Evolutionary conservation across 2,888 invertebrate species (phyloP).

Genomic region (Tridacna crocea): DNA sequence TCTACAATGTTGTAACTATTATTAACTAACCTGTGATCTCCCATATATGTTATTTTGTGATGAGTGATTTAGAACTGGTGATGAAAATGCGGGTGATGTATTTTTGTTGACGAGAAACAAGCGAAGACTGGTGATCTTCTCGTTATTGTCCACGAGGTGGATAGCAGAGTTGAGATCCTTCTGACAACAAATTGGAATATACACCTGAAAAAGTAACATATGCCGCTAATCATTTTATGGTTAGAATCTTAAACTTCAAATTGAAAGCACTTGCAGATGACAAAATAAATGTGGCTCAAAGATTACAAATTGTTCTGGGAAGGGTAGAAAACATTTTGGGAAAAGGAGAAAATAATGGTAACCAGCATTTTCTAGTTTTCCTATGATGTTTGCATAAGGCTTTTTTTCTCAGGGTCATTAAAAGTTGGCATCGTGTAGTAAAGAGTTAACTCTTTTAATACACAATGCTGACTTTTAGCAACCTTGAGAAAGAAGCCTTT

Average conservation of each 20-base stretch:
- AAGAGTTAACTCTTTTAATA: too few relatives aligned
- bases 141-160: conserved; percentile 80
- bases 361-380: too few relatives aligned
- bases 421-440: too few relatives aligned
- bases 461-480: too few relatives aligned
- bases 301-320: too few relatives aligned
- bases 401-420: too few relatives aligned
- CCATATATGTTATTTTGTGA: conserved; percentile 19
- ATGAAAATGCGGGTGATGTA: conserved; percentile 3
- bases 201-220: conserved; percentile 71
- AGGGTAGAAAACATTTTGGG: too few relatives aligned
- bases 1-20: too few relatives aligned
- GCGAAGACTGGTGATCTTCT: conserved; percentile 77
- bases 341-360: too few relatives aligned
- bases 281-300: too few relatives aligned
- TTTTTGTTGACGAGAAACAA: conserved; percentile 73
- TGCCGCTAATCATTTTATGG: not conserved
- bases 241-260: not conserved
- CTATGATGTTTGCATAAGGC: too few relatives aligned
- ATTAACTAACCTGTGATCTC: conserved; percentile 15
- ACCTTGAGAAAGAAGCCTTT: not conserved
- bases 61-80: conserved; percentile 20
- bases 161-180: conserved; percentile 82
- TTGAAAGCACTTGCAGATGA: too few relatives aligned
- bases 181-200: conserved; percentile 80